Evolutionary conservation across 2,888 invertebrate species (phyloP).

Genomic region (Andrena flavipes): DNA sequence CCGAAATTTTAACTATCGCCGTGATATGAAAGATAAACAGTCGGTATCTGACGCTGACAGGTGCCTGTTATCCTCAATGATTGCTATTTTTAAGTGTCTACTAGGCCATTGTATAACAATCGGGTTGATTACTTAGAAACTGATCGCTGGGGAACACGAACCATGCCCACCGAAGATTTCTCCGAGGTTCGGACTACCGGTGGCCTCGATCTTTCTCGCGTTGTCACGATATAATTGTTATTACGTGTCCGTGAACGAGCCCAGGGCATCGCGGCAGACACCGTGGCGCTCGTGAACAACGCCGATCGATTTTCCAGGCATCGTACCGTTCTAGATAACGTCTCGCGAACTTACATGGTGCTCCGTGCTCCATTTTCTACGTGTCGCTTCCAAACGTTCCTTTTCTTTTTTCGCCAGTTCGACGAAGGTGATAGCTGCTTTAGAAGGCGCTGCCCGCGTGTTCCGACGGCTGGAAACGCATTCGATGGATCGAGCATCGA

Average conservation of each 20-base stretch:
- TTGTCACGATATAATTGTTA: slow-evolving; percentile 55
- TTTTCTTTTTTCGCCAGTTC: neutral
- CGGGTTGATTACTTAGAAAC: neutral
- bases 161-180: slow-evolving; percentile 1
- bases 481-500: neutral
- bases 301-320: slow-evolving; percentile 56
- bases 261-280: slow-evolving; percentile 50
- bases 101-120: too few relatives aligned
- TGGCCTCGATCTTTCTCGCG: slow-evolving; percentile 50
- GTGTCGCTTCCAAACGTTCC: slow-evolving; percentile 5
- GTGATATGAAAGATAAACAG: too few relatives aligned
- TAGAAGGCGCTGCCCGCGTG: neutral
- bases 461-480: neutral
- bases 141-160: slow-evolving; percentile 17
- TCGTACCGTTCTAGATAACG: slow-evolving; percentile 45
- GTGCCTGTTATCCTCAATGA: too few relatives aligned
- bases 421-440: neutral
- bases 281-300: slow-evolving; percentile 48
- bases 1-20: too few relatives aligned
- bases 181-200: slow-evolving; percentile 13
- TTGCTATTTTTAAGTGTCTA: too few relatives aligned
- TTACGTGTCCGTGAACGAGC: slow-evolving; percentile 54
- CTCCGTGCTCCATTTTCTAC: slow-evolving; percentile 41
- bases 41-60: too few relatives aligned
- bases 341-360: slow-evolving; percentile 25